These are phyloP conservation scores for Poecilia wingei DNA, from an alignment of 2,797 vertebrate genomes.

Conservation along the genomic window DNA sequence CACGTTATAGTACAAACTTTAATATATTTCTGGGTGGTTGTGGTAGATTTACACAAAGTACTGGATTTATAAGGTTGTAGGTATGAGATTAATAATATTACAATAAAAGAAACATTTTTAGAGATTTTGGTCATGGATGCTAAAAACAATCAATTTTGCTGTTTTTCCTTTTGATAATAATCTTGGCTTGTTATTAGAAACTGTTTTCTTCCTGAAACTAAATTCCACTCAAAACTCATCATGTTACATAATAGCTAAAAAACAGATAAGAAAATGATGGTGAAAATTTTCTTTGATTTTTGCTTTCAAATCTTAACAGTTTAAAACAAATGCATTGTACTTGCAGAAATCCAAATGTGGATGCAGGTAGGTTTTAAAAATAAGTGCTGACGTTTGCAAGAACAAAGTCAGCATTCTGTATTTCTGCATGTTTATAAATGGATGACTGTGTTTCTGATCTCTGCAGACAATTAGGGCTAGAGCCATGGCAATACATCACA, in stretches of 20 bases:
- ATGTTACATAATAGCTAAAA: no score
- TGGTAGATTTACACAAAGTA: neutral
- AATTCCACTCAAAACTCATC: no score
- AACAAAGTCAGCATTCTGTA: neutral
- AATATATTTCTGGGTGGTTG: neutral
- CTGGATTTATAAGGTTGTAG: neutral
- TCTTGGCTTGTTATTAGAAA: no score
- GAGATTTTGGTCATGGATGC: no score
- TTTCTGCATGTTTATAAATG: neutral
- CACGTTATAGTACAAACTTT: no score
- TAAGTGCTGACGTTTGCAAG: neutral
- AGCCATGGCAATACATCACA: neutral
- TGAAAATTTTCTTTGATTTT: neutral
- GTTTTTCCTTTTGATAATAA: no score
- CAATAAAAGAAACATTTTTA: no score
- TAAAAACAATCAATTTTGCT: no score
- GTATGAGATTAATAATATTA: no score
- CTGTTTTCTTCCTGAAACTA: no score
- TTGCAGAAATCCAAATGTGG: neutral
- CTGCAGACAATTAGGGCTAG: neutral
- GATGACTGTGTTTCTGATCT: neutral
- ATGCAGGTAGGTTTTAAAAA: neutral
- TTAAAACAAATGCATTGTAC: neutral
- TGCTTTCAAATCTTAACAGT: neutral
- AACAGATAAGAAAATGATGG: no score